Base-by-base conservation (phyloP, 1,140 invertebrate species). In the Hormaphis cornu region DNA sequence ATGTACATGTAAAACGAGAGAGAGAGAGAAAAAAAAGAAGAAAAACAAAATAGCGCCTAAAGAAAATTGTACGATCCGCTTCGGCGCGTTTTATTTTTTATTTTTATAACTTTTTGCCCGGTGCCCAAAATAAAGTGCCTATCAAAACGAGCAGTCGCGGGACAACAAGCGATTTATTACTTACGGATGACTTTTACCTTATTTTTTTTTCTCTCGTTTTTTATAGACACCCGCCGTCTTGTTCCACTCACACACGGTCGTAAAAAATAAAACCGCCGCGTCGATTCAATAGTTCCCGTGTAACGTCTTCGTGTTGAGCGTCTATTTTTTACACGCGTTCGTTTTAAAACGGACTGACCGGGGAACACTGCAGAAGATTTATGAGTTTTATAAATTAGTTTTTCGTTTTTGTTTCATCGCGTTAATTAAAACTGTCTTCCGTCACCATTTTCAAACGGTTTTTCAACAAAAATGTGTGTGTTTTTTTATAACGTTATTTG, bases 91-190 rank as follows among this genome's bases (percentile, higher is more conserved):
- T 58, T 35, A 54, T 33, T 12, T 54, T 50, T 18, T 58, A 42
- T 20, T 28, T 14, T 63, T 44, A 63, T 46, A 46, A 30, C n/a
- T 46, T 63, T 63, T 63, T 14, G 26, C 10, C 40, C 16, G 22
- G 42, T 7, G 58, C 40, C 40, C 16, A 63, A 63, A 63, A 46
- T 63, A 63, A 46, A 63, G 26, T 63, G 58, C 26, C 37, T 18
- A 42, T 44, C 40, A 44, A 42, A 61, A n/a, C 28, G 24, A 28
- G 1, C 7, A 26, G 26, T 44, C 22, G 14, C 14, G 37, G 56
- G 28, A 46, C 22, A 63, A 63, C 58, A 14, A 16, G 24, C n/a
- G n/a, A 63, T 46, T 46, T 63, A 46, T 46, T 28, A 44, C 58
- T 28, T 28, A 20, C 16, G 12, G 40, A 20, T 26, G 58, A 61